Evolutionary conservation across 2,113 vertebrate species (phyloP), one percentile per base, ranked within the genome.

Genomic region (Lontra canadensis): DNA sequence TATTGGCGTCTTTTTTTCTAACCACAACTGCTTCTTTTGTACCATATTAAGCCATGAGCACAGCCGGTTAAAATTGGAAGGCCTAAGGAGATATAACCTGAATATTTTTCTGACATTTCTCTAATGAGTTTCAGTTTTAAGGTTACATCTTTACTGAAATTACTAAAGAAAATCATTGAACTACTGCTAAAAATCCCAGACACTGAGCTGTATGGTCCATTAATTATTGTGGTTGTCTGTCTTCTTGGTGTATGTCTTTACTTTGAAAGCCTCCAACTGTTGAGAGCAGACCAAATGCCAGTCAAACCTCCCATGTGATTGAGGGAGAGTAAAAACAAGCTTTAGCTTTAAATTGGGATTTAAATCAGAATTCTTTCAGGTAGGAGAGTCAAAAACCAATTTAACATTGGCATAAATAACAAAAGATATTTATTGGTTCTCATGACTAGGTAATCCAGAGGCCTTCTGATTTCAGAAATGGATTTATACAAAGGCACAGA

Each of bases 81-180:
- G 1, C 55, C 59, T 67, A 65, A 55, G 44, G 4, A 20, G 29
- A 31, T 79, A 17, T 25, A 29, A n/a, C 84, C 61, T 39, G 21
- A 87, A 36, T 52, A 44, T 21, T 34, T 73, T 92, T 96, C 84
- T 92, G 67, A 83, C 23, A 57, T 31, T 71, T 88, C 76, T 95
- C 69, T 74, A 96, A 36, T 34, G 25, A 59, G 17, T 36, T 84
- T 90, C 44, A 59, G 31, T 83, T 67, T 88, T 42, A 87, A 96
- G 44, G 34, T 90, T 15, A 79, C 13, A 61, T 59, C 47, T 65
- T 88, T 29, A 61, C 76, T 55, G 39, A 47, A 82, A 95, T 83
- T 29, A 49, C 63, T 76, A 86, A 78, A 52, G 23, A 95, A 95
- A 87, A 11, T 52, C 15, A 14, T 44, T 36, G 18, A 87, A 91